Percentiles rank a stretch among this genome's conserved stretches.
Conservation (phyloP, 2,797 vertebrate genomes). For the Oreortyx pictus region DNA sequence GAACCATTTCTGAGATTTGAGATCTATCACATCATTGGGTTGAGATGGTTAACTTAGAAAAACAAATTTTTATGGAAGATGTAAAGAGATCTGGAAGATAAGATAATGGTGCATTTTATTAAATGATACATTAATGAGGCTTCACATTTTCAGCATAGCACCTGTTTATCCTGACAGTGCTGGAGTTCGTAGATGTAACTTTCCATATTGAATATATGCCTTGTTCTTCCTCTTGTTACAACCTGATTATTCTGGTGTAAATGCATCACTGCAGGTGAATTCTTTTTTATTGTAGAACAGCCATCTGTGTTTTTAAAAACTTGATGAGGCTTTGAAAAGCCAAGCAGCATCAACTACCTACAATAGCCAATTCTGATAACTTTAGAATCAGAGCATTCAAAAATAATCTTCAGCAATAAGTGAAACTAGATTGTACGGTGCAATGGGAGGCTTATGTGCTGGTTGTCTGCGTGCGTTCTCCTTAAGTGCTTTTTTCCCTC, state of each 20-base stretch:
- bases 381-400: slow-evolving; percentile 50
- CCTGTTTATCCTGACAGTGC: slow-evolving; percentile 23
- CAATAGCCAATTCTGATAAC: slow-evolving; percentile 61
- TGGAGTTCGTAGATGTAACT: slow-evolving; percentile 1
- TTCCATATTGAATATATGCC: background rate
- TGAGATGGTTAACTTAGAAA: slow-evolving; percentile 15
- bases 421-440: background rate
- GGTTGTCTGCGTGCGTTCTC: background rate
- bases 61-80: slow-evolving; percentile 29
- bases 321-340: slow-evolving; percentile 70
- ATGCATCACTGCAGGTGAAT: slow-evolving; percentile 63
- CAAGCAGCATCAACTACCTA: slow-evolving; percentile 42
- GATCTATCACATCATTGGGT: background rate
- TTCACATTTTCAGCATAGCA: background rate
- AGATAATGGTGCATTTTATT: slow-evolving; percentile 42
- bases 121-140: slow-evolving; percentile 51
- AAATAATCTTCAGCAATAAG: slow-evolving; percentile 61
- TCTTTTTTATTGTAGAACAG: slow-evolving; percentile 50
- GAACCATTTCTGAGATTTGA: background rate
- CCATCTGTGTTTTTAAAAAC: slow-evolving; percentile 73
- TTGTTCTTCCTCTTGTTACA: slow-evolving; percentile 16
- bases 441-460: background rate
- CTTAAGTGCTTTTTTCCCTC: slow-evolving; percentile 26
- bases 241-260: slow-evolving; percentile 49
- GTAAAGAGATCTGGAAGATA: background rate